Evolutionary conservation across 2,888 invertebrate species (phyloP), one percentile per base, ranked within the genome.

Genomic region (Papilio demoleus): DNA sequence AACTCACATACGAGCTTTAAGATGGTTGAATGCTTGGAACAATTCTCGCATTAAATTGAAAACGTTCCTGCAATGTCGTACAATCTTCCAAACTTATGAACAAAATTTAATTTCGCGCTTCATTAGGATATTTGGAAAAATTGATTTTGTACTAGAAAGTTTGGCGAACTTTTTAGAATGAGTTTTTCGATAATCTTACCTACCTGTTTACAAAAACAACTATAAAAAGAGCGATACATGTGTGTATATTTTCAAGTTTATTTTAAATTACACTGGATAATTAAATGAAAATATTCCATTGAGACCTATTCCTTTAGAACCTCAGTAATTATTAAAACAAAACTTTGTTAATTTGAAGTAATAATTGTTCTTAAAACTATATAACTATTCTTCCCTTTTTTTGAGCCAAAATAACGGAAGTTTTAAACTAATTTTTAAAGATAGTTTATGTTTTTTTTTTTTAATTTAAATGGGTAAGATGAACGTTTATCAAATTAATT

Each of bases 11-110:
- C 50, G 24, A 50, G 50, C 27, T 27, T 50, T 36, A 36, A 22
- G 22, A 59, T 38, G 34, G 59, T 22, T 38, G 38, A 59, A 59
- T 36, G 59, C 36, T 59, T 59, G 19, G 59, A 59, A 59, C 59
- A 22, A 38, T 59, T 59, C 59, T 59, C 36, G 36, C 59, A 59
- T 59, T 59, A 59, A 59, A 59, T 59, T 59, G 59, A 59, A 59
- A 22, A 36, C 59, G 36, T 38, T 50, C 38, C 59, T 22, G 38
- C 38, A 38, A 38, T 59, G 59, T 17, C 19, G 19, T 22, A 9
- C n/a, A 59, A 22, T 12, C 36, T 58, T 58, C 36, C 36, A 38
- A 59, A 59, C 59, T 36, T 59, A 22, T 50, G 36, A 59, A 59
- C 59, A 22, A 59, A 59, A 31, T 38, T 59, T 36, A 36, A 59